Conservation (phyloP, 2,888 invertebrate species). For the Exocentrus adspersus region DNA sequence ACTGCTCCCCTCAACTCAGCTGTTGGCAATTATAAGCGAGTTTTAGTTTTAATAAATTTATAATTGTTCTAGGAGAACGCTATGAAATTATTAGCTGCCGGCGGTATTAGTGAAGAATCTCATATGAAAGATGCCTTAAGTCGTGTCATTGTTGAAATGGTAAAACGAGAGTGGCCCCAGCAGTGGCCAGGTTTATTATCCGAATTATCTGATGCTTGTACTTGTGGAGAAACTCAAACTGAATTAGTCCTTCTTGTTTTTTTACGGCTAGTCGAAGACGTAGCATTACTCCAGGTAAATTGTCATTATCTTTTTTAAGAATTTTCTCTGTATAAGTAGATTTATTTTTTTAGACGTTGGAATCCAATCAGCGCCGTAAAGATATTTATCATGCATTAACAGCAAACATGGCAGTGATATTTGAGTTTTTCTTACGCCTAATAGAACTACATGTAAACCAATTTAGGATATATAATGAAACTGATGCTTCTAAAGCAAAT, state of each 20-base stretch:
- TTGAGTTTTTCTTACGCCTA: slow-evolving; percentile 83
- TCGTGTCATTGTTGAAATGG: slow-evolving; percentile 95
- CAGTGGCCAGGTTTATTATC: slow-evolving; percentile 90
- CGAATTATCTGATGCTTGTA: slow-evolving; percentile 85
- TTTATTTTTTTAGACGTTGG: slow-evolving; percentile 71
- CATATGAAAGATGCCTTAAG: slow-evolving; percentile 88
- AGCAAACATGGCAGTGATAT: slow-evolving; percentile 88
- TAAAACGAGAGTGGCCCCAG: slow-evolving; percentile 97
- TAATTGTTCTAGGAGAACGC: slow-evolving; percentile 80
- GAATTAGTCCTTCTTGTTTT: slow-evolving; percentile 91
- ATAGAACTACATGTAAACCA: slow-evolving; percentile 83
- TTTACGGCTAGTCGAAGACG: slow-evolving; percentile 91
- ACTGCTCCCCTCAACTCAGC: too few species aligned
- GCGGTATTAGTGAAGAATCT: slow-evolving; percentile 78
- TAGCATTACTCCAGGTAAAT: slow-evolving; percentile 83
- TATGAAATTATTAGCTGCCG: slow-evolving; percentile 83
- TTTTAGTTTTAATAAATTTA: too few species aligned
- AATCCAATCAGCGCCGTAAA: slow-evolving; percentile 87
- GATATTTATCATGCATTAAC: slow-evolving; percentile 92
- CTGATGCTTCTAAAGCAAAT: slow-evolving; percentile 72
- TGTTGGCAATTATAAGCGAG: too few species aligned
- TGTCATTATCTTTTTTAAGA: too few species aligned
- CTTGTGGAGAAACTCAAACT: slow-evolving; percentile 86
- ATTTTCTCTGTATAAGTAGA: slow-evolving; percentile 1
- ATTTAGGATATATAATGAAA: slow-evolving; percentile 73